Evolutionary conservation across 2,888 invertebrate genomes (phyloP).

Genomic region (Lamellibrachia columna): DNA sequence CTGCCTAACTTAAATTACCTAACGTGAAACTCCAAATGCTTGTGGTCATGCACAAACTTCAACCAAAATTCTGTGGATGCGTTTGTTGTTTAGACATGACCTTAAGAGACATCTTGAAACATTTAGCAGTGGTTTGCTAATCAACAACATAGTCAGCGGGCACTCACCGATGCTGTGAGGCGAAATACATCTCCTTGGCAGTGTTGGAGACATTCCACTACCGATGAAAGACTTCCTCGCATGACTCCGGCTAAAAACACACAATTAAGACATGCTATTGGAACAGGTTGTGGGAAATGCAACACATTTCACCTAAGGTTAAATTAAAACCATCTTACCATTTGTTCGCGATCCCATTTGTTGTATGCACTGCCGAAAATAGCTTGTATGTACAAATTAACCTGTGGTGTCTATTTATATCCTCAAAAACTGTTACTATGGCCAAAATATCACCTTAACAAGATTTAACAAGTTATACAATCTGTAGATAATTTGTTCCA

Average conservation of each 20-base stretch:
- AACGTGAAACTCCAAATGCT: background rate
- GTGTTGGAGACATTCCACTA: conserved; percentile 76
- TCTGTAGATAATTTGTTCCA: too few species aligned
- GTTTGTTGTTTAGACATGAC: background rate
- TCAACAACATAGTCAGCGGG: background rate
- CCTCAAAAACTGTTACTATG: too few species aligned
- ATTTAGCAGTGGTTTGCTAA: background rate
- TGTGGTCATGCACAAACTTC: background rate
- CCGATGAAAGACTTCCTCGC: conserved; percentile 78
- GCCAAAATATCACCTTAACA: too few species aligned
- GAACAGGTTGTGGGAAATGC: background rate
- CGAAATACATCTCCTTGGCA: conserved; percentile 67
- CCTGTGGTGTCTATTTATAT: background rate
- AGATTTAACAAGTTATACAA: too few species aligned
- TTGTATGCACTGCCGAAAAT: too few species aligned
- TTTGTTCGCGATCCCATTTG: too few species aligned
- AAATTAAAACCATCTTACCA: background rate
- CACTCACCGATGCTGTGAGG: conserved; percentile 38
- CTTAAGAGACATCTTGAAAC: background rate
- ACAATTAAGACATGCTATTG: background rate
- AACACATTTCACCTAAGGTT: background rate
- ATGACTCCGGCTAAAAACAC: conserved; percentile 37
- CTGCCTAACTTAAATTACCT: background rate
- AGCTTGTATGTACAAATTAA: background rate
- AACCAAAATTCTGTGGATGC: background rate